Evolutionary conservation across 2,113 vertebrate species (phyloP).

Genomic region (Cyanocitta stelleri): DNA sequence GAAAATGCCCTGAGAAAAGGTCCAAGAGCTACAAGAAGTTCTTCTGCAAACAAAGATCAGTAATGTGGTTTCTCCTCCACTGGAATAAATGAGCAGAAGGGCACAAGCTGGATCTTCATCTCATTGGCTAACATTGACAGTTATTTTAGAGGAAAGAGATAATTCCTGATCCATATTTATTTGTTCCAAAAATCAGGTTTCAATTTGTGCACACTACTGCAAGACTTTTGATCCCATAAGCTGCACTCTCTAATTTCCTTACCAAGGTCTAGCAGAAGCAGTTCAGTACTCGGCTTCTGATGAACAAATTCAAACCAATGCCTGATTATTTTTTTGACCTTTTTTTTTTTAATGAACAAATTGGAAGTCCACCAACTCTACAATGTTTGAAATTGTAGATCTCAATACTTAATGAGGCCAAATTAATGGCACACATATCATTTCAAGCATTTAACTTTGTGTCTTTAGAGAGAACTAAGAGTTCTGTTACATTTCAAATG

Average conservation of each 20-base stretch:
- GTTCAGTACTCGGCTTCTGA: conserved; percentile 11
- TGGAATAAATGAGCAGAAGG: background rate
- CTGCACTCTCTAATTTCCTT: background rate
- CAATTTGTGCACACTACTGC: background rate
- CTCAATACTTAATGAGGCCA: conserved; percentile 22
- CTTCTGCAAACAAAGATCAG: background rate
- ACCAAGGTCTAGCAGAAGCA: conserved; percentile 11
- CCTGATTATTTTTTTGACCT: conserved; percentile 1
- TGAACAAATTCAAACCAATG: background rate
- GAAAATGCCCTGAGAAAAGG: background rate
- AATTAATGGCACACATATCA: conserved; percentile 39
- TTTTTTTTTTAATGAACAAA: background rate
- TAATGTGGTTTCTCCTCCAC: background rate
- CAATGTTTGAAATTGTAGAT: background rate
- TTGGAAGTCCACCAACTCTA: background rate
- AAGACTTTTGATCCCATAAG: background rate
- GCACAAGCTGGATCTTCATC: background rate
- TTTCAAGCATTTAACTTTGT: conserved; percentile 36
- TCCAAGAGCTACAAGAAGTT: background rate
- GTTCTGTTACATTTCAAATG: background rate
- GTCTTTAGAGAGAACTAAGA: conserved; percentile 52
- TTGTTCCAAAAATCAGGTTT: background rate
- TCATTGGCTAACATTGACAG: background rate
- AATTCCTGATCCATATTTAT: background rate
- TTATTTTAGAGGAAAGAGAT: background rate